Conservation (phyloP, 2,797 vertebrate genomes). For the Babyrousa celebensis region DNA sequence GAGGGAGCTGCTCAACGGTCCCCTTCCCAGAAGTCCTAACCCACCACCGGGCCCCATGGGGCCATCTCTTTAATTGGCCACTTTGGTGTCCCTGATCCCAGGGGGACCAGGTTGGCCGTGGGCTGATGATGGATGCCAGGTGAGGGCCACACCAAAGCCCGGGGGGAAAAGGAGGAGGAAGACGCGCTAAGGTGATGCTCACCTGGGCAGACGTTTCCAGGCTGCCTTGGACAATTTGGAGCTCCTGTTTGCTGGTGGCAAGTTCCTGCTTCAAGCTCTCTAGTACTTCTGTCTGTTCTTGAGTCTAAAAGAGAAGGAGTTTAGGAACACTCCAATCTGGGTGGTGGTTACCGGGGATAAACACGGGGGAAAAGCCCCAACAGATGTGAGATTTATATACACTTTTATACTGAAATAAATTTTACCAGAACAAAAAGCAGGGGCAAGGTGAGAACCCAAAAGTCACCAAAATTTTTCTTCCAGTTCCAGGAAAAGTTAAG, state of each 20-base stretch:
- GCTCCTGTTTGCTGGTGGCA: conserved; percentile 93
- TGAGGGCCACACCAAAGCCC: neutral
- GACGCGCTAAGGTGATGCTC: neutral
- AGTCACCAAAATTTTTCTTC: neutral
- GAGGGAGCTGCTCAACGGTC: neutral
- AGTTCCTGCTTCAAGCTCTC: conserved; percentile 95
- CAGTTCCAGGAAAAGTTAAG: neutral
- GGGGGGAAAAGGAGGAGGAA: rapidly evolving
- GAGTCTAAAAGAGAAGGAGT: conserved; percentile 91
- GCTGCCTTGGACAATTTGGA: conserved; percentile 93
- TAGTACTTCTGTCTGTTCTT: conserved; percentile 94
- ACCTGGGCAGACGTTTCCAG: conserved; percentile 94
- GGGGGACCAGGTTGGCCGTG: neutral
- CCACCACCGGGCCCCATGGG: neutral
- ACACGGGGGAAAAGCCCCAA: rapidly evolving
- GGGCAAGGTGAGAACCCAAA: neutral
- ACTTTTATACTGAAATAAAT: neutral
- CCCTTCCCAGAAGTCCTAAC: neutral
- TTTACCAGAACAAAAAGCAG: neutral
- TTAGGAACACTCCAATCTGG: neutral
- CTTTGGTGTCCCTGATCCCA: neutral
- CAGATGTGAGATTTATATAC: neutral
- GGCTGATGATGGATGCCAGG: rapidly evolving
- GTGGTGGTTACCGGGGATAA: neutral
- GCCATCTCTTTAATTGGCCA: too few species aligned